Evolutionary conservation across 1,140 invertebrate species (phyloP).

Genomic region (Aphelenchoides fujianensis): DNA sequence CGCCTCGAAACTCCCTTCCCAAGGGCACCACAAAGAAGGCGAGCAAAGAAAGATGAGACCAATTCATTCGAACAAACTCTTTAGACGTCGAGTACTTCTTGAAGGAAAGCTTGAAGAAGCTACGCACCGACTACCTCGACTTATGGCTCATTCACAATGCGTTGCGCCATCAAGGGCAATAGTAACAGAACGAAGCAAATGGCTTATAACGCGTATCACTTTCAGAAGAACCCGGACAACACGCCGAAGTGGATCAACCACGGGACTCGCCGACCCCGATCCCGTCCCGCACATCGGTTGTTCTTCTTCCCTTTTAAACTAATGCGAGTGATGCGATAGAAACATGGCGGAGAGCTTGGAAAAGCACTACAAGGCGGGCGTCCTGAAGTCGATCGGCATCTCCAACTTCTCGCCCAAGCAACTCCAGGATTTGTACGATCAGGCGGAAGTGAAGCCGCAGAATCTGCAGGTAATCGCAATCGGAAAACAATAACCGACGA

Average conservation of each 20-base stretch:
- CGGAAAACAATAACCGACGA: constrained; percentile 51
- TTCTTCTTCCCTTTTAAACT: too few relatives aligned
- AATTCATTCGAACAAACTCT: too few relatives aligned
- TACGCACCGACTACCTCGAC: constrained; percentile 38
- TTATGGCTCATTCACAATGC: too few relatives aligned
- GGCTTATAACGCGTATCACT: too few relatives aligned
- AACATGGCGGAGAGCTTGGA: constrained; percentile 55
- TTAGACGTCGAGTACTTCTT: constrained; percentile 25
- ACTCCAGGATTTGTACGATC: constrained; percentile 41
- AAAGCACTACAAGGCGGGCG: constrained; percentile 57
- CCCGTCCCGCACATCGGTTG: constrained; percentile 17
- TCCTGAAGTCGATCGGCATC: constrained; percentile 63
- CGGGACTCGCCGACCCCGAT: background rate
- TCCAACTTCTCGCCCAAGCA: constrained; percentile 63
- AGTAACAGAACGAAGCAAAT: too few relatives aligned
- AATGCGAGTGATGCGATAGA: too few relatives aligned
- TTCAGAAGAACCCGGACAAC: constrained; percentile 72
- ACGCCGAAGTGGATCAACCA: constrained; percentile 63
- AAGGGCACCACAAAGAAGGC: constrained; percentile 24
- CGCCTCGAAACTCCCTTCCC: constrained; percentile 68
- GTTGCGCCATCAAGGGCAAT: too few relatives aligned
- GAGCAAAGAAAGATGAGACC: too few relatives aligned
- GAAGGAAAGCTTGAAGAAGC: constrained; percentile 31
- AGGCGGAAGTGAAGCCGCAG: constrained; percentile 38
- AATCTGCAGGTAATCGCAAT: constrained; percentile 37